A percentile compares a stretch with the other conserved stretches of the same genome.
Evolutionary conservation across 2,888 invertebrate genomes (phyloP).

Genomic region (Rhamnusium bicolor): DNA sequence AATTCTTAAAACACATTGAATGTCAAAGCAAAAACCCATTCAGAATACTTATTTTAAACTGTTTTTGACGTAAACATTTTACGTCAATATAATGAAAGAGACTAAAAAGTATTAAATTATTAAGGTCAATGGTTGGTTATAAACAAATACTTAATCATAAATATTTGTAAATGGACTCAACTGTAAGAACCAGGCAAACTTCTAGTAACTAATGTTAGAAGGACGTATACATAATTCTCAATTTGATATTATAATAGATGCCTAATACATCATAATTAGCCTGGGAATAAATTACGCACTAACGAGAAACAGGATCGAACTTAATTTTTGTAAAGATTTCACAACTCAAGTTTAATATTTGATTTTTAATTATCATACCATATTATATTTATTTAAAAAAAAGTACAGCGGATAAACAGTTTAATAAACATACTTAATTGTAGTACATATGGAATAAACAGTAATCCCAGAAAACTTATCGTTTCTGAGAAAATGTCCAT

Average conservation of each 20-base stretch:
- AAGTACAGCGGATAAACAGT: too few relatives aligned
- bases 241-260: background rate
- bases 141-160: background rate
- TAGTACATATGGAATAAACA: too few relatives aligned
- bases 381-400: too few relatives aligned
- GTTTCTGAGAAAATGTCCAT: too few relatives aligned
- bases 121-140: background rate
- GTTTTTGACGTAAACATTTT: background rate
- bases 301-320: background rate
- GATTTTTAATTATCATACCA: too few relatives aligned
- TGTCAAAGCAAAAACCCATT: background rate
- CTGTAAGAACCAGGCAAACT: background rate
- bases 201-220: background rate
- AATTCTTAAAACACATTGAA: background rate
- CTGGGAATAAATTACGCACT: background rate
- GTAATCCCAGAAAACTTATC: too few relatives aligned
- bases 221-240: background rate
- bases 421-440: too few relatives aligned
- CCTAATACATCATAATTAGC: background rate
- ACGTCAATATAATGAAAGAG: background rate
- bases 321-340: background rate
- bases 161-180: background rate
- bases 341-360: too few relatives aligned
- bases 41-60: background rate
- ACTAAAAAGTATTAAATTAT: background rate